Evolutionary conservation across 2,797 vertebrate genomes (phyloP).

Genomic region (Naso thynnoides): DNA sequence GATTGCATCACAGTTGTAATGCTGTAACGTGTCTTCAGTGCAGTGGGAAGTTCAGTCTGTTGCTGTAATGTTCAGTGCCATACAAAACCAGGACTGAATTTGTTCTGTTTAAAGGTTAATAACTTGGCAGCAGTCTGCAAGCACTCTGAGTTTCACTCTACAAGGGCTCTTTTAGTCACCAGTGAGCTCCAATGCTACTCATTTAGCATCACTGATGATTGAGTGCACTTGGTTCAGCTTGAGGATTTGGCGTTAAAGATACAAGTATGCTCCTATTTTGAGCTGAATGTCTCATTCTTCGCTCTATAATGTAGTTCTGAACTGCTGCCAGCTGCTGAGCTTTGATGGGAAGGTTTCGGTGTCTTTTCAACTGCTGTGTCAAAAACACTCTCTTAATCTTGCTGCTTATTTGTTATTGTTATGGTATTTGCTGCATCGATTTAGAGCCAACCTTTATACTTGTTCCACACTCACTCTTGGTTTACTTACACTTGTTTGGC

Average conservation of each 20-base stretch:
- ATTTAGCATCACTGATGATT: not conserved
- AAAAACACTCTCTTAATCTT: not conserved
- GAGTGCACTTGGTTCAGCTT: not conserved
- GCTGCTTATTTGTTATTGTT: not conserved
- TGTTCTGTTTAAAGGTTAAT: not conserved
- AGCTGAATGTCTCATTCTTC: slow-evolving; percentile 4
- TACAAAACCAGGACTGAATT: not conserved
- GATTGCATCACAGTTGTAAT: not conserved
- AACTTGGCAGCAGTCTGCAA: not conserved
- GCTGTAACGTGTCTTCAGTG: not conserved
- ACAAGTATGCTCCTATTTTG: not conserved
- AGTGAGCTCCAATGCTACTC: not conserved
- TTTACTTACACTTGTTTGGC: not conserved
- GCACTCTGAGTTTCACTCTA: not conserved
- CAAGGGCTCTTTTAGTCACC: not conserved
- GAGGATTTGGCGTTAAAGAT: slow-evolving; percentile 6
- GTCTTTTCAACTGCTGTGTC: not conserved
- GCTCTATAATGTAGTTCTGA: not conserved
- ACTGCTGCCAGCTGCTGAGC: not conserved
- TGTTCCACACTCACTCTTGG: not conserved
- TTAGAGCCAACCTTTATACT: not conserved
- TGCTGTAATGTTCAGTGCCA: not conserved
- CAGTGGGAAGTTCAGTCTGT: not conserved
- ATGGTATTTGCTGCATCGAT: slow-evolving; percentile 7
- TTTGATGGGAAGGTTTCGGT: not conserved